A percentile compares a stretch with the other conserved stretches of the same genome.
These are phyloP conservation scores for Nothobranchius furzeri DNA, from an alignment of 2,113 vertebrate species.

Conservation along the genomic window DNA sequence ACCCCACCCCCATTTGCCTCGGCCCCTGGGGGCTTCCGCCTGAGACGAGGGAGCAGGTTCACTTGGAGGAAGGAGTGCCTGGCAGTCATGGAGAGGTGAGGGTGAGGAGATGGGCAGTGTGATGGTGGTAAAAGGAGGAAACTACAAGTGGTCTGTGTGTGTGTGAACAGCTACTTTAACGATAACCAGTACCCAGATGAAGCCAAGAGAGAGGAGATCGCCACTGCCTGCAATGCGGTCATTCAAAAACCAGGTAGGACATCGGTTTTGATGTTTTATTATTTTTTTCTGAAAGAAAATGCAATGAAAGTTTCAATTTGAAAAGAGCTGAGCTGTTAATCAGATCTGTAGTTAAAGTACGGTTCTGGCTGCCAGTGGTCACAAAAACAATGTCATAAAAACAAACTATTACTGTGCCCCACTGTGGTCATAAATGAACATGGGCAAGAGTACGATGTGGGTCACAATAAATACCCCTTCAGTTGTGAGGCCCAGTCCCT, in stretches of 20 bases:
- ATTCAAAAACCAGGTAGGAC: conserved; percentile 95
- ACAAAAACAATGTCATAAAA: too few relatives aligned
- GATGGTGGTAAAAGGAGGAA: background rate
- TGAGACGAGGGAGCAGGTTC: conserved; percentile 95
- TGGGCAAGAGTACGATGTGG: too few relatives aligned
- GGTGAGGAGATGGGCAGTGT: background rate
- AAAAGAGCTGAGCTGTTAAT: too few relatives aligned
- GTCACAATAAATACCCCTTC: too few relatives aligned
- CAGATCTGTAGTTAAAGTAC: too few relatives aligned
- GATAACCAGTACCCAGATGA: conserved; percentile 99
- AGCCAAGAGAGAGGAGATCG: conserved; percentile 97
- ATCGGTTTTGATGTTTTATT: background rate
- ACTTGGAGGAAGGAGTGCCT: conserved; percentile 99
- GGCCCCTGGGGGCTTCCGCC: conserved; percentile 89
- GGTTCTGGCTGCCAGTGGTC: too few relatives aligned
- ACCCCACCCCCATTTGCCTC: conserved; percentile 88
- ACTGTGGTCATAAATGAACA: too few relatives aligned
- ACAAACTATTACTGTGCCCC: too few relatives aligned
- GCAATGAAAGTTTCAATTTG: too few relatives aligned
- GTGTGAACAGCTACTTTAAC: conserved; percentile 89
- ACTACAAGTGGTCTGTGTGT: background rate
- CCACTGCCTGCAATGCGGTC: conserved; percentile 96
- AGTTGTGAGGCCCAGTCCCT: too few relatives aligned
- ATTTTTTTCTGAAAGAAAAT: too few relatives aligned
- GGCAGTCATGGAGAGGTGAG: conserved; percentile 97